Conservation (phyloP, 2,113 vertebrate species). For the Corythaixoides concolor region DNA sequence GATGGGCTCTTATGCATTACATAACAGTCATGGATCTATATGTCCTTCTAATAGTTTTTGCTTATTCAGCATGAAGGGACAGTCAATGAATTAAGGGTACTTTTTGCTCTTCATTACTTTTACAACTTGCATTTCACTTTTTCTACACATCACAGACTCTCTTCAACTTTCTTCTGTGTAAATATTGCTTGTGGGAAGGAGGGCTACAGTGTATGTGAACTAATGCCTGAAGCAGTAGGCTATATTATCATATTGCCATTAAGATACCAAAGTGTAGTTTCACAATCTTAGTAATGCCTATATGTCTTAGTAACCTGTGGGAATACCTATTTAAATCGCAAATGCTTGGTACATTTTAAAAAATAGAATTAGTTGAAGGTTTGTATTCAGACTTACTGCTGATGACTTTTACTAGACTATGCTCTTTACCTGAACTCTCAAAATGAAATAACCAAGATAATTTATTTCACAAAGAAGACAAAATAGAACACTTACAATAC, state of each 20-base stretch:
- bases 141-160: neutral
- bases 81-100: neutral
- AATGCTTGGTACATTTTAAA: neutral
- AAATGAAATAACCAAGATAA: neutral
- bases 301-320: neutral
- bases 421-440: neutral
- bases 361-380: neutral
- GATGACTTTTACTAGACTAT: neutral
- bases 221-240: neutral
- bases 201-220: neutral
- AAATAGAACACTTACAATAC: neutral
- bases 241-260: neutral
- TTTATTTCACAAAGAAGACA: neutral
- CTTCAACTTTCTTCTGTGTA: neutral
- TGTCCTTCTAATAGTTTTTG: neutral
- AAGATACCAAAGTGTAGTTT: neutral
- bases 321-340: neutral
- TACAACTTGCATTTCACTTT: neutral
- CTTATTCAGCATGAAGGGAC: neutral
- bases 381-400: neutral
- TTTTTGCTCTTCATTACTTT: neutral
- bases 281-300: neutral
- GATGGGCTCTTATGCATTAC: neutral
- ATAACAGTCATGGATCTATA: neutral
- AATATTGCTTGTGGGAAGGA: neutral